phyloP scores from a whole-genome alignment of 2,888 invertebrate species.

The Embidobia sp. region DNA sequence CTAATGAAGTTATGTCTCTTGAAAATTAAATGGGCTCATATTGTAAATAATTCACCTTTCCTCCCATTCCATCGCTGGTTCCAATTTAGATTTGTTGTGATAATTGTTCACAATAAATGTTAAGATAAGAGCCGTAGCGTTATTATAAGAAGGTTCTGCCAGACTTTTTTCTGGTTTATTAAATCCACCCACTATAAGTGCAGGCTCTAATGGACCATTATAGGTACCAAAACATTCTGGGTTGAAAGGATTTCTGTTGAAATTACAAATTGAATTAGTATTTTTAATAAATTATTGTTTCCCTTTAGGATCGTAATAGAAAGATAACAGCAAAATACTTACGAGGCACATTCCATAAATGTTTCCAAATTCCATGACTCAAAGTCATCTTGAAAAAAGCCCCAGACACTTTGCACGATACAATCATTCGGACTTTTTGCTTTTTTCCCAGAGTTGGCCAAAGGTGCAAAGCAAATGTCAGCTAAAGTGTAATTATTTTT shows the following conservation, averaged over 20 bases:
- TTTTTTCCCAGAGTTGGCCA: slow-evolving; percentile 85
- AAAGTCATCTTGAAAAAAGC: slow-evolving; percentile 91
- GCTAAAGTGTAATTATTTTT: slow-evolving; percentile 82
- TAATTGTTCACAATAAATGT: slow-evolving; percentile 95
- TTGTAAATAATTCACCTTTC: too few species aligned
- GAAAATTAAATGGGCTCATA: too few species aligned
- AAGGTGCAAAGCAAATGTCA: slow-evolving; percentile 96
- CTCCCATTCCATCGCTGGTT: slow-evolving; percentile 93
- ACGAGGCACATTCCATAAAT: slow-evolving; percentile 88
- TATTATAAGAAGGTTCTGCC: slow-evolving; percentile 86
- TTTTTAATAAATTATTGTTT: too few species aligned
- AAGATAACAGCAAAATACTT: too few species aligned
- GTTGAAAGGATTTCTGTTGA: slow-evolving; percentile 85
- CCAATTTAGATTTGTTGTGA: slow-evolving; percentile 88
- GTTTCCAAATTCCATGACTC: slow-evolving; percentile 87
- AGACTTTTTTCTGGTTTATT: slow-evolving; percentile 86
- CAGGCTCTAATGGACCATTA: slow-evolving; percentile 96
- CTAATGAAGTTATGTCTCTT: too few species aligned
- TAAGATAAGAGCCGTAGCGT: slow-evolving; percentile 93
- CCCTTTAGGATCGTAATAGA: too few species aligned
- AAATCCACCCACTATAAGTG: slow-evolving; percentile 95
- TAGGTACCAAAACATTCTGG: slow-evolving; percentile 90
- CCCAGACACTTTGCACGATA: slow-evolving; percentile 94
- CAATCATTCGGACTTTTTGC: slow-evolving; percentile 87
- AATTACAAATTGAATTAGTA: too few species aligned